These are phyloP conservation scores for Eudyptes chrysolophus DNA, from an alignment of 2,113 vertebrate species.

Conservation along the genomic window DNA sequence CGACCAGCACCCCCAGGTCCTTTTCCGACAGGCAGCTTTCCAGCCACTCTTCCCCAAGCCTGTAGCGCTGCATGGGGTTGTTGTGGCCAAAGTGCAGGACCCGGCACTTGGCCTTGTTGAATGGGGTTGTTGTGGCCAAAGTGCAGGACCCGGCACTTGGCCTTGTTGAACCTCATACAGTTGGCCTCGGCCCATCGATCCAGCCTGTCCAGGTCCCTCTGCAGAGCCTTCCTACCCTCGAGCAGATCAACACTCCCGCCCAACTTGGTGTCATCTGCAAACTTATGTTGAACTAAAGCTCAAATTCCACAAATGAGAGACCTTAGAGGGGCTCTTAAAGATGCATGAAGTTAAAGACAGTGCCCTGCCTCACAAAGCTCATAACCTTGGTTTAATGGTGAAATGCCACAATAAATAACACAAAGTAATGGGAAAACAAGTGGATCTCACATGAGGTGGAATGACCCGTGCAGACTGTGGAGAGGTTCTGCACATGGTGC, in stretches of 20 bases:
- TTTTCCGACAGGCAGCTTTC: background rate
- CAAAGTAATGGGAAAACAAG: fast-evolving
- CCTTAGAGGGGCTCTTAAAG: background rate
- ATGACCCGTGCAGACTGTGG: background rate
- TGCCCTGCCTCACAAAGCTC: background rate
- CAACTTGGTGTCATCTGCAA: fast-evolving
- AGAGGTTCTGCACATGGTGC: background rate
- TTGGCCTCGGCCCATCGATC: background rate
- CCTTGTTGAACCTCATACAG: background rate
- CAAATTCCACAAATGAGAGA: background rate
- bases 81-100: background rate
- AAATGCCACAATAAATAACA: background rate
- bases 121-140: too few relatives aligned
- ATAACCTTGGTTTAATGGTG: fast-evolving
- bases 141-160: background rate
- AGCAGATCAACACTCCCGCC: fast-evolving
- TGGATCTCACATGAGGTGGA: fast-evolving
- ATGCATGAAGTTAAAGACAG: fast-evolving
- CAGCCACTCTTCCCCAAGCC: background rate
- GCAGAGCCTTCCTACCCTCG: fast-evolving
- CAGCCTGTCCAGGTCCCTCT: background rate
- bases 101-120: background rate
- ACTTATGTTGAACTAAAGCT: background rate
- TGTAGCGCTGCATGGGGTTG: fast-evolving
- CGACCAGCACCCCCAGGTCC: background rate